These are phyloP conservation scores for Plusia festucae DNA, from an alignment of 2,888 invertebrate species.

Conservation along the genomic window DNA sequence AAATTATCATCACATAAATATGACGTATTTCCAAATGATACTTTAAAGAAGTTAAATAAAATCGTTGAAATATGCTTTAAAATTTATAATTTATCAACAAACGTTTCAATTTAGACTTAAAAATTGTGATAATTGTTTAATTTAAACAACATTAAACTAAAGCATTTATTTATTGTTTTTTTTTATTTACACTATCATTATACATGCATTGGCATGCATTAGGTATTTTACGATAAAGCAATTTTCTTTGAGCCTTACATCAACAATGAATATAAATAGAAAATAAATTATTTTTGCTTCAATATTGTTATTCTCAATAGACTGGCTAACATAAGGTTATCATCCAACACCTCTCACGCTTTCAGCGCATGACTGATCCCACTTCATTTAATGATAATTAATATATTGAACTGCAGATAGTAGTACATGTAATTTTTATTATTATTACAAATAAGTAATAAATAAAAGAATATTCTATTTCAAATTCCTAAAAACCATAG, in stretches of 20 bases:
- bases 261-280: not conserved
- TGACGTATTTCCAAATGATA: not conserved
- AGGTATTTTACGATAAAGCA: not conserved
- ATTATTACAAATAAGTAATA: conserved; percentile 37
- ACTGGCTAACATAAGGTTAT: conserved; percentile 50
- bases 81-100: too few species aligned
- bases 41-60: not conserved
- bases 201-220: not conserved
- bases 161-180: not conserved
- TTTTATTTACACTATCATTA: not conserved
- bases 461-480: too few species aligned
- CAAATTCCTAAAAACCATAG: too few species aligned
- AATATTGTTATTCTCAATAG: conserved; percentile 38
- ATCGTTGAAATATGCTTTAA: too few species aligned
- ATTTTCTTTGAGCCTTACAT: not conserved
- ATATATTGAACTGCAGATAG: conserved; percentile 51
- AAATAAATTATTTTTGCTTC: conserved; percentile 24
- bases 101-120: too few species aligned
- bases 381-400: conserved; percentile 37
- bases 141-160: too few species aligned
- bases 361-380: conserved; percentile 48
- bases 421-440: conserved; percentile 31
- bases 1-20: not conserved
- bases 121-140: not conserved
- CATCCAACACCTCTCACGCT: conserved; percentile 45